Percentiles rank a stretch among this genome's conserved stretches.
These are phyloP conservation scores for Sus cebifrons DNA, from an alignment of 2,797 vertebrate genomes.

Conservation along the genomic window DNA sequence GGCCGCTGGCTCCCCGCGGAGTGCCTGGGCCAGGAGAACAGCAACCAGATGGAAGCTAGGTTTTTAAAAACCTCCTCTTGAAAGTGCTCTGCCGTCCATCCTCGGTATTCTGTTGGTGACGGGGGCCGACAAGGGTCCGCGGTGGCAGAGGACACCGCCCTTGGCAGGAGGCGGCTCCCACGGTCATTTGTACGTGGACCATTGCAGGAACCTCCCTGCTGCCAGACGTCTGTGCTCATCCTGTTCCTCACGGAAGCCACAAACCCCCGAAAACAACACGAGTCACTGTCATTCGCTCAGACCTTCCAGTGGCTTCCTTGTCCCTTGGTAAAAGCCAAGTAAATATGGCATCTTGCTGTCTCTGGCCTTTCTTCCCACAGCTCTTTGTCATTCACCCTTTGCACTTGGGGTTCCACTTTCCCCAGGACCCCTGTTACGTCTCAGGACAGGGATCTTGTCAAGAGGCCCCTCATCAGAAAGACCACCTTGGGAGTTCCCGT, in stretches of 20 bases:
- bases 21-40: neutral
- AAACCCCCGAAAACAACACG: neutral
- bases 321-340: neutral
- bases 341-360: no score
- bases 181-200: fast-evolving
- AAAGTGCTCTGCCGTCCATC: neutral
- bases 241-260: neutral
- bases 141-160: neutral
- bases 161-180: neutral
- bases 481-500: no score
- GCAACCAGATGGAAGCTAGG: neutral
- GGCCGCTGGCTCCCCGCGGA: neutral
- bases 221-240: no score
- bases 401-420: neutral
- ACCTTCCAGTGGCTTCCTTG: neutral
- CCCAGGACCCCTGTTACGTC: neutral
- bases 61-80: neutral
- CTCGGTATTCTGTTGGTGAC: neutral
- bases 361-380: neutral
- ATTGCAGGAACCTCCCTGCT: neutral
- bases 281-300: neutral
- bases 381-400: neutral
- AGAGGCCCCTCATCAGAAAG: neutral
- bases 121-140: neutral
- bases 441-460: neutral